Conservation (phyloP, 2,888 invertebrate species). For the Idaea biselata region DNA sequence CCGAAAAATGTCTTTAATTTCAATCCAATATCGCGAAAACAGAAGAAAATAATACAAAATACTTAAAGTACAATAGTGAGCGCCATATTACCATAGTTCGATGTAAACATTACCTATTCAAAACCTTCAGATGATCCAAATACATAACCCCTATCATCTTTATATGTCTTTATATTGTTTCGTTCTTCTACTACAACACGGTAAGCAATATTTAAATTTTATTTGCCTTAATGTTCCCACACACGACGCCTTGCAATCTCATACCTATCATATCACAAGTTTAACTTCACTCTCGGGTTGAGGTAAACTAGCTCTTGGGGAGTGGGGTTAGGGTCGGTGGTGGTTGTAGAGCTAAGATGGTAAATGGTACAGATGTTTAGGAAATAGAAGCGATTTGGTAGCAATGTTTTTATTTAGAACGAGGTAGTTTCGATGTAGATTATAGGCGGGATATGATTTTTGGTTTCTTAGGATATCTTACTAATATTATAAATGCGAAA, state of each 20-base stretch:
- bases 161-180: slow-evolving; percentile 67
- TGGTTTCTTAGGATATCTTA: background rate
- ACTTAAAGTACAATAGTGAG: background rate
- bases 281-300: slow-evolving; percentile 15
- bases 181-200: slow-evolving; percentile 61
- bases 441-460: slow-evolving; percentile 31
- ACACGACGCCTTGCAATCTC: slow-evolving; percentile 73
- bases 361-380: slow-evolving; percentile 59
- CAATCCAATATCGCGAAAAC: too few relatives aligned
- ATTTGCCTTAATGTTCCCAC: slow-evolving; percentile 78
- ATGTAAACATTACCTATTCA: slow-evolving; percentile 26
- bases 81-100: background rate
- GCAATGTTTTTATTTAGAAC: slow-evolving; percentile 78
- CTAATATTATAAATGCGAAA: too few relatives aligned
- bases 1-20: too few relatives aligned
- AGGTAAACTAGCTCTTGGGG: slow-evolving; percentile 24
- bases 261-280: slow-evolving; percentile 59
- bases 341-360: slow-evolving; percentile 27
- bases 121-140: slow-evolving; percentile 31
- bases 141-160: slow-evolving; percentile 45
- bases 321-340: slow-evolving; percentile 33
- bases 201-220: slow-evolving; percentile 79
- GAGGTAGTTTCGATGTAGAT: slow-evolving; percentile 61
- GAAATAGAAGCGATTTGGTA: slow-evolving; percentile 73
- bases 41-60: too few relatives aligned